These are phyloP conservation scores for Cryptotis parvus DNA, from an alignment of 2,113 vertebrate genomes.

Conservation along the genomic window DNA sequence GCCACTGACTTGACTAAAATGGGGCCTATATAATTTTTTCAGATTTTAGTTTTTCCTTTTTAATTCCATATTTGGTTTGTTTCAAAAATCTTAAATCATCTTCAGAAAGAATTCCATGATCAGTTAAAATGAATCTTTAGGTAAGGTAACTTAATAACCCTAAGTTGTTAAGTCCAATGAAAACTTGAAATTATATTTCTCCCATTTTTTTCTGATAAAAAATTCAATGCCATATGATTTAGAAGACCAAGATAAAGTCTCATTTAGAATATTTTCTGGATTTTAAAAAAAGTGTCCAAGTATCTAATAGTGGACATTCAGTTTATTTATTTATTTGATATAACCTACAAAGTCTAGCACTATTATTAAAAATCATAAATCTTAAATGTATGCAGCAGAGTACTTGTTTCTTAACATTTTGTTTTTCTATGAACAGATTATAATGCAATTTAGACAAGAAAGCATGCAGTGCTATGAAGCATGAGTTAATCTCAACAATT, in stretches of 20 bases:
- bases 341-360: slow-evolving; percentile 52
- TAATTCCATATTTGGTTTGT: not conserved
- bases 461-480: not conserved
- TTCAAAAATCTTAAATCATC: not conserved
- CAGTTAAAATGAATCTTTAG: not conserved
- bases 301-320: slow-evolving; percentile 21
- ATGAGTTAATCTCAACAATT: slow-evolving; percentile 47
- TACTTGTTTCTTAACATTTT: slow-evolving; percentile 56
- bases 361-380: slow-evolving; percentile 2
- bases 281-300: not conserved
- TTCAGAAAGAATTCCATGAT: not conserved
- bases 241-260: not conserved
- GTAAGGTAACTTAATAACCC: not conserved
- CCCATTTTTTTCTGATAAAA: not conserved
- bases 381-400: not conserved
- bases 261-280: not conserved
- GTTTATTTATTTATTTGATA: slow-evolving; percentile 19
- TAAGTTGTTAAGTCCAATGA: not conserved
- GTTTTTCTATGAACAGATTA: slow-evolving; percentile 44
- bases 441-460: slow-evolving; percentile 55
- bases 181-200: not conserved
- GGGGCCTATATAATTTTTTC: not conserved
- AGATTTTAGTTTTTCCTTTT: not conserved
- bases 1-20: not conserved
- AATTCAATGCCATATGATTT: slow-evolving; percentile 26